Evolutionary conservation across 2,888 invertebrate species (phyloP), one percentile per base, ranked within the genome.

Genomic region (Magallana nippona): DNA sequence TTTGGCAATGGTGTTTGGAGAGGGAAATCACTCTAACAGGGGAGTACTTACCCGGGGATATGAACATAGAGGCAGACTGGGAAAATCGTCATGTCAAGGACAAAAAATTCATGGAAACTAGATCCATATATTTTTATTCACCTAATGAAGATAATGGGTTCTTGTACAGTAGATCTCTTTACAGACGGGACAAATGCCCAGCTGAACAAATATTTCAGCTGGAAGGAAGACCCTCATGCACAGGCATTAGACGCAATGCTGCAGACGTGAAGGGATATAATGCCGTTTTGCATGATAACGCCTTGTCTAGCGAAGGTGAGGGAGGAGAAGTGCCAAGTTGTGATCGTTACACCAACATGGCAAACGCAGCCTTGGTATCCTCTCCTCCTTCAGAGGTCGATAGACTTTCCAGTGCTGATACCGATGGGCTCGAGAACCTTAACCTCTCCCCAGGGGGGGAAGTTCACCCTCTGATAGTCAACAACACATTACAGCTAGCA

Each of bases 351-450:
- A 55, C 82, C 82, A n/a, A 71, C 82, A 77, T 83, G 83, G 85
- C 82, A 78, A 55, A 55, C 83, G 56, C 85, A 83, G 19, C 22
- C 85, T 44, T 85, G 81, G 85, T 79, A 82, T 55, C 80, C 79
- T 32, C 13, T 83, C n/a, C 82, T 84, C 11, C 78, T 83, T 10
- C 81, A 85, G 22, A 83, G n/a, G n/a, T n/a, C n/a, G n/a, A n/a
- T 82, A 81, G 81, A 85, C 1, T 19, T 77, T 22, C 83, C 83
- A 55, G 58, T 83, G 1, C 79, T 85, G 27, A 55, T 81, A 71
- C 85, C 83, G 17, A 81, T 60, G 78, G 78, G 57, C 81, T 0
- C 2, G 60, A 81, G 56, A 71, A 27, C 27, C 27, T 27, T 27
- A 27, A 27, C 27, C 27, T 27, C 27, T 27, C 27, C 27, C 27